Conservation (phyloP, 2,888 invertebrate species). For the Trichopoda pennipes region DNA sequence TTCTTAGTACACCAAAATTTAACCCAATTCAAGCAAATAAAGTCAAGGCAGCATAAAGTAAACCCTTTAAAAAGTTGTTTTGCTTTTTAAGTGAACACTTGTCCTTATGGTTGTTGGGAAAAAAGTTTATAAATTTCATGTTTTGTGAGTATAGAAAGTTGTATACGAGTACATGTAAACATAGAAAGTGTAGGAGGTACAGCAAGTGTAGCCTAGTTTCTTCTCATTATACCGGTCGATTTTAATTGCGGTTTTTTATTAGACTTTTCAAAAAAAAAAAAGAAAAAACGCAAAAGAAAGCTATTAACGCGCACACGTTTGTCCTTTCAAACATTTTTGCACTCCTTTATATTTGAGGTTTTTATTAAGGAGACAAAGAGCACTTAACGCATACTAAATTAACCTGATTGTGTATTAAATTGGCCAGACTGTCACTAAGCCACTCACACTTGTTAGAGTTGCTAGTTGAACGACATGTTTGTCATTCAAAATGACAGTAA, state of each 20-base stretch:
- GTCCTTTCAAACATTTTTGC: neutral
- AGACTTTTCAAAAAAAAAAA: neutral
- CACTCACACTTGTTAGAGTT: neutral
- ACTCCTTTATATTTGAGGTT: conserved; percentile 16
- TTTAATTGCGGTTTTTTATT: neutral
- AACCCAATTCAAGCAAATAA: conserved; percentile 42
- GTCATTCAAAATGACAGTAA: conserved; percentile 74
- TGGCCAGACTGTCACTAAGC: neutral
- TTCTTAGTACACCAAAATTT: conserved; percentile 8
- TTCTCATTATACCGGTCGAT: neutral
- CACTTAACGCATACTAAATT: conserved; percentile 75
- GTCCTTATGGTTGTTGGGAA: neutral
- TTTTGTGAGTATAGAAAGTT: too few species aligned
- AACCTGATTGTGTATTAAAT: conserved; percentile 69
- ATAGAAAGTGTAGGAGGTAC: neutral
- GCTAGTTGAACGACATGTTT: conserved; percentile 50
- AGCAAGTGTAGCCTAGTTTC: too few species aligned
- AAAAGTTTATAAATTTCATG: neutral
- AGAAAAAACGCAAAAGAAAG: conserved; percentile 30
- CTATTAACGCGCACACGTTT: conserved; percentile 9
- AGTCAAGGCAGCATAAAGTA: conserved; percentile 32
- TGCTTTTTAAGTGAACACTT: conserved; percentile 11
- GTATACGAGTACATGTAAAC: too few species aligned
- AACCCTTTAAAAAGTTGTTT: conserved; percentile 27
- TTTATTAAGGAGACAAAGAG: conserved; percentile 71